phyloP scores from a whole-genome alignment of 2,113 vertebrate species.

The Gorsachius goisagi region DNA sequence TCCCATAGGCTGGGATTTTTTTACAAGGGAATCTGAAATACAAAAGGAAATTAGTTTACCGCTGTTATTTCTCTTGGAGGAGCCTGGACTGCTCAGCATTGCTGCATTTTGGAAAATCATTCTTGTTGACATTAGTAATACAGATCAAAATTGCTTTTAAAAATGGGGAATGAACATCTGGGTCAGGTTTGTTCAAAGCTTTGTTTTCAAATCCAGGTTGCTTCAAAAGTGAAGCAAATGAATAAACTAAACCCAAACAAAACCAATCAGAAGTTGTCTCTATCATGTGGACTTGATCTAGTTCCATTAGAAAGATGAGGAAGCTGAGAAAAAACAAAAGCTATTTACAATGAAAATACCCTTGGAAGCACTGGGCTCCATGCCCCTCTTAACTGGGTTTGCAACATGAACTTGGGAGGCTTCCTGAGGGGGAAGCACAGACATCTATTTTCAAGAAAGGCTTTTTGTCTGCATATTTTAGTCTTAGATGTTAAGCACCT shows the following conservation, averaged over 20 bases:
- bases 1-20: background rate
- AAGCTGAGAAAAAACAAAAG: background rate
- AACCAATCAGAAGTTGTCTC: background rate
- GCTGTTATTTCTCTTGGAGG: background rate
- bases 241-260: background rate
- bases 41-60: background rate
- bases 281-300: background rate
- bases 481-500: background rate
- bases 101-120: background rate
- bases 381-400: background rate
- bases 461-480: background rate
- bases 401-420: background rate
- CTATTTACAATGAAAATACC: background rate
- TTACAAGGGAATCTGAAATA: background rate
- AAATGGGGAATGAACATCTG: background rate
- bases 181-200: background rate
- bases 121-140: background rate
- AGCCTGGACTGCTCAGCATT: background rate
- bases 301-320: background rate
- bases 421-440: background rate
- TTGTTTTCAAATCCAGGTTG: background rate
- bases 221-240: background rate
- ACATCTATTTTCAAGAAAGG: background rate
- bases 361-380: background rate
- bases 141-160: background rate